A percentile compares a stretch with the other conserved stretches of the same genome.
Conservation (phyloP, 2,113 vertebrate species). For the Tachycineta bicolor region DNA sequence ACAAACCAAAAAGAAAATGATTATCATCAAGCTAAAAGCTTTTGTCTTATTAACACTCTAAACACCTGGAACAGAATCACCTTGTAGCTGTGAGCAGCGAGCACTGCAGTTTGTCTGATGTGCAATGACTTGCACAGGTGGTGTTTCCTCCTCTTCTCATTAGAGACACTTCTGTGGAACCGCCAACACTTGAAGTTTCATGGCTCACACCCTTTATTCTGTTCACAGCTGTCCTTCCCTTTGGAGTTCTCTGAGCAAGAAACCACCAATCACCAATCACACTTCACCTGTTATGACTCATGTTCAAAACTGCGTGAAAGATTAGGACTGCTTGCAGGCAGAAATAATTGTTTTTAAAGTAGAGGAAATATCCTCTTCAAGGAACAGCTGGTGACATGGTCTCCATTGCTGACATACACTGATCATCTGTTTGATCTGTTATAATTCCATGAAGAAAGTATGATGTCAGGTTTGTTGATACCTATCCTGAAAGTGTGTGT, state of each 20-base stretch:
- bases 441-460: neutral
- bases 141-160: neutral
- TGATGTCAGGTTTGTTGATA: neutral
- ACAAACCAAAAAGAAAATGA: neutral
- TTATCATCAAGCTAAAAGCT: neutral
- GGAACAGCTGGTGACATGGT: neutral
- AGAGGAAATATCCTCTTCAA: neutral
- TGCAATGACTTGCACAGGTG: neutral
- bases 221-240: neutral
- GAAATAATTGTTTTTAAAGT: neutral
- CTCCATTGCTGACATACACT: neutral
- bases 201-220: neutral
- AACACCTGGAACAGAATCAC: neutral
- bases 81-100: neutral
- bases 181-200: accelerated
- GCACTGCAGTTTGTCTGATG: neutral
- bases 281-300: neutral
- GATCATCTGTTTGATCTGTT: neutral
- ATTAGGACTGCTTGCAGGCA: neutral
- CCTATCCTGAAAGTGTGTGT: neutral
- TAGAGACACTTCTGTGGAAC: neutral
- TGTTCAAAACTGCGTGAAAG: neutral
- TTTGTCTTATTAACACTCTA: neutral
- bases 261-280: neutral
- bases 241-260: neutral